Percentiles rank a stretch among this genome's conserved stretches.
Conservation (phyloP, 2,113 vertebrate genomes). For the Anoplopoma fimbria region DNA sequence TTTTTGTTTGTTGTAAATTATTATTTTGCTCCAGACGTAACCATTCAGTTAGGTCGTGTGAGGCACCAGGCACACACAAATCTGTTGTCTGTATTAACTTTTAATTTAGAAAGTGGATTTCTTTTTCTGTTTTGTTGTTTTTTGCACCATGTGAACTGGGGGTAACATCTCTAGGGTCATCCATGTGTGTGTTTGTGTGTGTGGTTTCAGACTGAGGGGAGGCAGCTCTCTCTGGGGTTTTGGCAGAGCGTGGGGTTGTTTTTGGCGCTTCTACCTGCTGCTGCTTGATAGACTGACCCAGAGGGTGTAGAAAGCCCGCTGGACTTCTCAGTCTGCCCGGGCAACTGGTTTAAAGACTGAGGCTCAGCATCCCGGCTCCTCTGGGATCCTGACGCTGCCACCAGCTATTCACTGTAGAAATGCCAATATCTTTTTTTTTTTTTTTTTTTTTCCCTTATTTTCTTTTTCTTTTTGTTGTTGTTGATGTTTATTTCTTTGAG, state of each 20-base stretch:
- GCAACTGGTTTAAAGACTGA: slow-evolving; percentile 51
- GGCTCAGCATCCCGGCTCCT: slow-evolving; percentile 48
- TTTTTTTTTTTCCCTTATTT: slow-evolving; percentile 44
- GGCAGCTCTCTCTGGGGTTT: slow-evolving; percentile 42
- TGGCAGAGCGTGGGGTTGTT: slow-evolving; percentile 35
- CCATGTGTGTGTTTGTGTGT: neutral
- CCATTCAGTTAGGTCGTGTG: slow-evolving; percentile 60
- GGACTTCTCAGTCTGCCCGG: slow-evolving; percentile 37
- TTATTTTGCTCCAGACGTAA: slow-evolving; percentile 74
- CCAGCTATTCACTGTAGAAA: slow-evolving; percentile 97
- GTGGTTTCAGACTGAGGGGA: slow-evolving; percentile 34
- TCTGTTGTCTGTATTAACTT: slow-evolving; percentile 67
- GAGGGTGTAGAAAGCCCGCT: slow-evolving; percentile 47
- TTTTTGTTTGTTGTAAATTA: slow-evolving; percentile 80
- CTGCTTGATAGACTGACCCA: slow-evolving; percentile 73
- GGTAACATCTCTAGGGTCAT: slow-evolving; percentile 50
- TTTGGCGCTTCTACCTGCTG: slow-evolving; percentile 66
- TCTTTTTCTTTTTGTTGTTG: slow-evolving; percentile 9
- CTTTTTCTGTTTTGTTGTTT: slow-evolving; percentile 29
- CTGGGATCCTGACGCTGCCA: slow-evolving; percentile 89
- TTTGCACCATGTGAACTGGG: slow-evolving; percentile 68
- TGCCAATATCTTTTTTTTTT: slow-evolving; percentile 92
- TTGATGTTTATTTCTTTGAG: slow-evolving; percentile 76
- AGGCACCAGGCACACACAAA: slow-evolving; percentile 66
- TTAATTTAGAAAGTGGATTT: slow-evolving; percentile 71